These are phyloP conservation scores for Timandra comae DNA, from an alignment of 2,888 invertebrate genomes.

Conservation along the genomic window DNA sequence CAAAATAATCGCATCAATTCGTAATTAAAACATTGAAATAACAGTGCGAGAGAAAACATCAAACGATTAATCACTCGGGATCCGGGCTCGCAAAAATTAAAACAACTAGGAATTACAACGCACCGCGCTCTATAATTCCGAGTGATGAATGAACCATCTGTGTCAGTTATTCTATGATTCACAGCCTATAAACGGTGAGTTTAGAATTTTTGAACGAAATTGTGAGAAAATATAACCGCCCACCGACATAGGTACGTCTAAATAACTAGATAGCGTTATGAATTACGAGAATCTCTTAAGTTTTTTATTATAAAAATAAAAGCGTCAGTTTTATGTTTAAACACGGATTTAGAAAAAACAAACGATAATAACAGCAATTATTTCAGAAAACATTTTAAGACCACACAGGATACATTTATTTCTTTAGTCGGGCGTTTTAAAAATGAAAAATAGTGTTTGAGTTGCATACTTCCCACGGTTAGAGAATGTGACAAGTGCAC, in stretches of 20 bases:
- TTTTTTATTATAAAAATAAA: constrained; percentile 1
- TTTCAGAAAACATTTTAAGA: constrained; percentile 18
- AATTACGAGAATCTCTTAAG: too few relatives aligned
- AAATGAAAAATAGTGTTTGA: constrained; percentile 10
- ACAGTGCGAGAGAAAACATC: constrained; percentile 26
- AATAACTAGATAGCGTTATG: too few relatives aligned
- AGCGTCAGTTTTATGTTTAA: constrained; percentile 6
- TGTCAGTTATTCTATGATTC: constrained; percentile 39
- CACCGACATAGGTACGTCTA: too few relatives aligned
- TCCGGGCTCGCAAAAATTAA: constrained; percentile 31
- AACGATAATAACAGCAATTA: constrained; percentile 19
- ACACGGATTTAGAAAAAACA: constrained; percentile 3
- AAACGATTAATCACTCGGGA: constrained; percentile 40
- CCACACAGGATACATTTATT: constrained; percentile 21
- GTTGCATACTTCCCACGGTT: constrained; percentile 11
- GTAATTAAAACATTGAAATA: constrained; percentile 34
- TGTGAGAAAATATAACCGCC: not conserved
- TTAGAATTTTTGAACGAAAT: constrained; percentile 8
- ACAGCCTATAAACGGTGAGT: constrained; percentile 27
- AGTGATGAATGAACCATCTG: constrained; percentile 43
- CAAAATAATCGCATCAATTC: constrained; percentile 24
- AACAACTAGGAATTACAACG: constrained; percentile 36
- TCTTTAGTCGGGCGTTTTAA: constrained; percentile 8
- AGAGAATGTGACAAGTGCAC: too few relatives aligned
- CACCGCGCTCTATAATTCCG: constrained; percentile 35